phyloP scores from a whole-genome alignment of 2,113 vertebrate species.

The Sigmodon hispidus region DNA sequence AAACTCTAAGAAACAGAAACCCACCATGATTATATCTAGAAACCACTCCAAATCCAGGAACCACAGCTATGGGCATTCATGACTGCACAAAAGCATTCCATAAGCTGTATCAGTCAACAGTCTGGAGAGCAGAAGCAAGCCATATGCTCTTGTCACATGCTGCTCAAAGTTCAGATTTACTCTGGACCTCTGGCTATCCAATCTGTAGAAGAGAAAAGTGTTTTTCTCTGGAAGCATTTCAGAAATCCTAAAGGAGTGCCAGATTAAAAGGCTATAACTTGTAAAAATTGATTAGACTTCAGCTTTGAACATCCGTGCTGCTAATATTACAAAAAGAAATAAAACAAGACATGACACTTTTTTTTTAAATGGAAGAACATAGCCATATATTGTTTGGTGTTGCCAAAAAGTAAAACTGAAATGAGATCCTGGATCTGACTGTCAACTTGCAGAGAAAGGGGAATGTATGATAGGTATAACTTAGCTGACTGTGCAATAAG shows the following conservation, averaged over 20 bases:
- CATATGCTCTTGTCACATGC: background rate
- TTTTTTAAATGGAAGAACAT: background rate
- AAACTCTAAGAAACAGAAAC: slow-evolving; percentile 40
- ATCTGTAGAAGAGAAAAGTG: background rate
- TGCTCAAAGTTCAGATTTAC: background rate
- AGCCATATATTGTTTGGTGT: background rate
- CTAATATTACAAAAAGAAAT: background rate
- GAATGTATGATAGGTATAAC: background rate
- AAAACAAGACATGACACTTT: background rate
- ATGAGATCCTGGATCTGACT: background rate
- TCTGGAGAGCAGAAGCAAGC: background rate
- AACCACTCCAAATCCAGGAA: slow-evolving; percentile 22
- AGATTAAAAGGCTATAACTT: background rate
- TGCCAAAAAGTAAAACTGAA: background rate
- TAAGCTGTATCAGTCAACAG: background rate
- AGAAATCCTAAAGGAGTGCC: background rate
- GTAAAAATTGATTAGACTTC: background rate
- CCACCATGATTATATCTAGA: background rate
- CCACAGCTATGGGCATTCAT: background rate
- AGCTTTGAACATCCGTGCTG: background rate
- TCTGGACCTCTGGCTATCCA: background rate
- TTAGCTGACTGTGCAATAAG: background rate
- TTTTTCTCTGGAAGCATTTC: background rate
- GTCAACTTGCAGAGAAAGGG: background rate
- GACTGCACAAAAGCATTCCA: background rate